Conservation (phyloP, 1,140 invertebrate genomes). For the Dryas iulia region DNA sequence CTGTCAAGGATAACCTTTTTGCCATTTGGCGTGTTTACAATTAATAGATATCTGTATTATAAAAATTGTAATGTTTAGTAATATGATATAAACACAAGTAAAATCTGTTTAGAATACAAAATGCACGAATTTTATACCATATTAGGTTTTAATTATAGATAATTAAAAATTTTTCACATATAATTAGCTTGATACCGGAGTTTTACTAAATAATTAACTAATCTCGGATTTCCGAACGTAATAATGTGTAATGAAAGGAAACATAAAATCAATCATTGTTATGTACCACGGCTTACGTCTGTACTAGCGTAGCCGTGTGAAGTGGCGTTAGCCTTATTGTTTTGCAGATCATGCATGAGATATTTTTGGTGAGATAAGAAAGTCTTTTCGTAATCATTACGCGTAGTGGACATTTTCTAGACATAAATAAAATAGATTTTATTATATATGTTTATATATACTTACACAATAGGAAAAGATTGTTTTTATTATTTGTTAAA, state of each 20-base stretch:
- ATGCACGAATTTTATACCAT: too few relatives aligned
- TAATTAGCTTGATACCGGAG: background rate
- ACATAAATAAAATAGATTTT: background rate
- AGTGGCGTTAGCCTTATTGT: slow-evolving; percentile 23
- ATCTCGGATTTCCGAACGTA: background rate
- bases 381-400: slow-evolving; percentile 23
- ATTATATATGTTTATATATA: too few relatives aligned
- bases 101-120: background rate
- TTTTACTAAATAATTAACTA: background rate
- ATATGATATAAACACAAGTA: background rate
- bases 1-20: background rate
- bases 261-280: background rate
- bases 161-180: background rate
- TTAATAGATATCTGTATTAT: too few relatives aligned
- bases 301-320: slow-evolving; percentile 9
- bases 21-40: too few relatives aligned
- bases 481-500: too few relatives aligned
- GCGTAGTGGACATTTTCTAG: background rate
- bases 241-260: background rate
- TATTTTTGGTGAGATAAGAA: slow-evolving; percentile 22
- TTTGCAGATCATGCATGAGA: slow-evolving; percentile 34
- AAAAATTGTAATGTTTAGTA: too few relatives aligned
- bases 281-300: background rate
- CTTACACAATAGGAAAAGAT: too few relatives aligned
- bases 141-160: too few relatives aligned